A percentile compares a stretch with the other conserved stretches of the same genome.
Evolutionary conservation across 2,113 vertebrate species (phyloP).

Genomic region (Cnemophilus loriae): DNA sequence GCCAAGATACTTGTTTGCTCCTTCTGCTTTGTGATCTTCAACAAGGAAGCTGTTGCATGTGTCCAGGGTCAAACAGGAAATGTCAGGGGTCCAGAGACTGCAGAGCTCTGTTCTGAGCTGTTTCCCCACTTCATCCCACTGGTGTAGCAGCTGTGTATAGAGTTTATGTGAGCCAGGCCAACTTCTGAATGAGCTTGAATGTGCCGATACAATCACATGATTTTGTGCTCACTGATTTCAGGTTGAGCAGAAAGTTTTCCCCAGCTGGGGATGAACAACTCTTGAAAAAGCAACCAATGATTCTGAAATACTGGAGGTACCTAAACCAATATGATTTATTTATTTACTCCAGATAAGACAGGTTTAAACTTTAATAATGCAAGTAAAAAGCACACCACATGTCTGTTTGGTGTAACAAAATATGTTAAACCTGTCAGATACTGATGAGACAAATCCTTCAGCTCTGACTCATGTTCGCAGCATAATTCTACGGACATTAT

Average conservation of each 20-base stretch:
- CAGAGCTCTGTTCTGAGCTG: not conserved
- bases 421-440: not conserved
- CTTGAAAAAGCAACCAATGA: not conserved
- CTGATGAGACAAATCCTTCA: not conserved
- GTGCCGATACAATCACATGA: rapidly evolving
- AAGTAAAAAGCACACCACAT: rapidly evolving
- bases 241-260: not conserved
- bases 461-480: not conserved
- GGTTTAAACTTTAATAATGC: not conserved
- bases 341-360: not conserved
- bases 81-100: slow-evolving; percentile 17
- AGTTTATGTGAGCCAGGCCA: not conserved
- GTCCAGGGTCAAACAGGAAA: slow-evolving; percentile 57
- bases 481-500: not conserved
- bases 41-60: slow-evolving; percentile 47
- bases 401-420: not conserved
- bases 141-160: slow-evolving; percentile 18
- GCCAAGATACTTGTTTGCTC: slow-evolving; percentile 62
- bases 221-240: not conserved
- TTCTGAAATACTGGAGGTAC: not conserved
- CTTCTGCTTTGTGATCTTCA: slow-evolving; percentile 45
- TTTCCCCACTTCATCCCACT: not conserved
- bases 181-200: not conserved
- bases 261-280: not conserved
- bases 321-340: not conserved